Evolutionary conservation across 2,113 vertebrate species (phyloP).

Genomic region (Sorex fumeus): DNA sequence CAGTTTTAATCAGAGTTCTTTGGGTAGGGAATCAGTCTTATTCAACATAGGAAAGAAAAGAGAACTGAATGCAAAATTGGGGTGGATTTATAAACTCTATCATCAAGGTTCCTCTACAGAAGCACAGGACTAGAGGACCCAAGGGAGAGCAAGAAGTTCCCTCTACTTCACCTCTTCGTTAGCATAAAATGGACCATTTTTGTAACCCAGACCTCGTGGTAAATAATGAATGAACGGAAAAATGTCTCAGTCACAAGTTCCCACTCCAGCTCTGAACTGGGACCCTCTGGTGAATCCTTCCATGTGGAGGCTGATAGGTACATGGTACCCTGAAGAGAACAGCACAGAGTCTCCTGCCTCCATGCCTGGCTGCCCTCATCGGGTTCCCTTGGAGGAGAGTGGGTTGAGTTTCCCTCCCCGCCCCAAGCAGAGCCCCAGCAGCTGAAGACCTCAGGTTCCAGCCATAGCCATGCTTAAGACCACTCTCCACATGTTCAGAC

Average conservation of each 20-base stretch:
- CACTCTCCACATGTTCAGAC: too few species aligned
- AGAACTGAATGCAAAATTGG: not conserved
- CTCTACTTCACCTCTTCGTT: not conserved
- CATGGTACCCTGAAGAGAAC: not conserved
- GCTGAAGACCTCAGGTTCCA: too few species aligned
- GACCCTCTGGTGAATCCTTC: not conserved
- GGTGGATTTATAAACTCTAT: not conserved
- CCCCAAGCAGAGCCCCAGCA: too few species aligned
- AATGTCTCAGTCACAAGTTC: not conserved
- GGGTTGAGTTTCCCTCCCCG: too few species aligned
- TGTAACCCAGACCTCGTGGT: not conserved
- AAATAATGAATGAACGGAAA: not conserved
- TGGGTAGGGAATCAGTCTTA: constrained; percentile 10
- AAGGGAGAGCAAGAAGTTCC: not conserved
- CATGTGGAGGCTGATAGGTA: too few species aligned
- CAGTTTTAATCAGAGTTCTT: not conserved
- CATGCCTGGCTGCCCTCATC: too few species aligned
- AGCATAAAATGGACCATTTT: not conserved
- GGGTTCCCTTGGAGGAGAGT: too few species aligned
- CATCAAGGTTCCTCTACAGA: not conserved
- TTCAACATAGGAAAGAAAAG: not conserved
- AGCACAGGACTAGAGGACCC: not conserved
- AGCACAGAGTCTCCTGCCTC: too few species aligned
- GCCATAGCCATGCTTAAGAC: too few species aligned
- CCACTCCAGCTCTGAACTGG: not conserved